phyloP scores from a whole-genome alignment of 2,113 vertebrate species.

The Pavo muticus region DNA sequence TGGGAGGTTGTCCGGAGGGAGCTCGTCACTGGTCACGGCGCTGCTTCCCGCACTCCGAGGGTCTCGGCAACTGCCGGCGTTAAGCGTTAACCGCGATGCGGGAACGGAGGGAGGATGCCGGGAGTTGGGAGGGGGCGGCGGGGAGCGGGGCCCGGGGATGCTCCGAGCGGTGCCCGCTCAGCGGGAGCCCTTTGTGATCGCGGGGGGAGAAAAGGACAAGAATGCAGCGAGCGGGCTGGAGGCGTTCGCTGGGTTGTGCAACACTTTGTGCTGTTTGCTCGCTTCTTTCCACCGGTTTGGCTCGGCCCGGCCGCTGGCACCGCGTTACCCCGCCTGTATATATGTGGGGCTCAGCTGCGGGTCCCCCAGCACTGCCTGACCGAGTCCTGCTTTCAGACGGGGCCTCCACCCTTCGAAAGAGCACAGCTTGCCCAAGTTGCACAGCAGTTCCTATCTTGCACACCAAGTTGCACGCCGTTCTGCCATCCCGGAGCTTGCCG shows the following conservation, averaged over 20 bases:
- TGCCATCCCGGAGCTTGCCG: not conserved
- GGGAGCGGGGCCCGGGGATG: not conserved
- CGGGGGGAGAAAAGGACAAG: too few species aligned
- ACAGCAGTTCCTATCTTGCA: not conserved
- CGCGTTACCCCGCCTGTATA: too few species aligned
- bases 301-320: too few species aligned
- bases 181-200: not conserved
- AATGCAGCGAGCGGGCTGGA: too few species aligned
- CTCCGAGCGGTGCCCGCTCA: too few species aligned
- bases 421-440: not conserved
- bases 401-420: not conserved
- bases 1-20: not conserved
- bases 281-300: not conserved
- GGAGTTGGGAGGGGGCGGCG: not conserved
- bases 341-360: not conserved
- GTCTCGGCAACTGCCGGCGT: not conserved
- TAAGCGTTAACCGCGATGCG: not conserved
- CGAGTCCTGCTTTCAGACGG: too few species aligned
- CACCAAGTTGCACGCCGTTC: not conserved
- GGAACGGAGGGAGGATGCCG: not conserved
- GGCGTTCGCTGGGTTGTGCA: fast-evolving
- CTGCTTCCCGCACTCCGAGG: not conserved
- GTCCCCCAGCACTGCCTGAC: not conserved
- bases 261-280: not conserved
- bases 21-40: not conserved